Conservation (phyloP, 2,797 vertebrate species). For the Tenualosa ilisha region DNA sequence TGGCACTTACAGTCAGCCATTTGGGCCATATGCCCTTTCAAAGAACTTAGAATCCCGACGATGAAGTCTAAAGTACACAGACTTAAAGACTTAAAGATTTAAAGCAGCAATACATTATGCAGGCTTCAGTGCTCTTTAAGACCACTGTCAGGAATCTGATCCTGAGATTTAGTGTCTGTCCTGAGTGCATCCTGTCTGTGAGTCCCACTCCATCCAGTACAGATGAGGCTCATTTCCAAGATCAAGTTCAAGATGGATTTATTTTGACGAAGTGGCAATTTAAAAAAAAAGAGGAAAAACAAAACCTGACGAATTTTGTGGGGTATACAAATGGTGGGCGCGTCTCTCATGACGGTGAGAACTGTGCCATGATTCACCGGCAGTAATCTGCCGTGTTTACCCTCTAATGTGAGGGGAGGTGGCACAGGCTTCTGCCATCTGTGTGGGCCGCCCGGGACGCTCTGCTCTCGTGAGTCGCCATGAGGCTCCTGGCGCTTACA, state of each 20-base stretch:
- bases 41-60: background rate
- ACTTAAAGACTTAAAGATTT: background rate
- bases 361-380: conserved; percentile 67
- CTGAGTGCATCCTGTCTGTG: background rate
- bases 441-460: conserved; percentile 78
- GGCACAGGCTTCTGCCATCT: conserved; percentile 44
- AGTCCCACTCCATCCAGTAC: background rate
- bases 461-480: conserved; percentile 73
- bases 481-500: conserved; percentile 46
- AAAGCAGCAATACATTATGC: background rate
- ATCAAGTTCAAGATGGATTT: background rate
- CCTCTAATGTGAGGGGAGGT: conserved; percentile 65
- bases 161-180: background rate
- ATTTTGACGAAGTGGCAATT: background rate
- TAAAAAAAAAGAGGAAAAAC: background rate
- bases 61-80: background rate
- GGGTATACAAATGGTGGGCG: conserved; percentile 69
- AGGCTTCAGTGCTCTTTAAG: background rate
- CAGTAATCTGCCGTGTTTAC: conserved; percentile 75
- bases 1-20: background rate
- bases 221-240: background rate
- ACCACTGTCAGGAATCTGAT: background rate
- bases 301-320: background rate
- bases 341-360: conserved; percentile 68
- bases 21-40: background rate